Base-by-base conservation (phyloP, 2,113 vertebrate species). In the Salvelinus sp. region DNA sequence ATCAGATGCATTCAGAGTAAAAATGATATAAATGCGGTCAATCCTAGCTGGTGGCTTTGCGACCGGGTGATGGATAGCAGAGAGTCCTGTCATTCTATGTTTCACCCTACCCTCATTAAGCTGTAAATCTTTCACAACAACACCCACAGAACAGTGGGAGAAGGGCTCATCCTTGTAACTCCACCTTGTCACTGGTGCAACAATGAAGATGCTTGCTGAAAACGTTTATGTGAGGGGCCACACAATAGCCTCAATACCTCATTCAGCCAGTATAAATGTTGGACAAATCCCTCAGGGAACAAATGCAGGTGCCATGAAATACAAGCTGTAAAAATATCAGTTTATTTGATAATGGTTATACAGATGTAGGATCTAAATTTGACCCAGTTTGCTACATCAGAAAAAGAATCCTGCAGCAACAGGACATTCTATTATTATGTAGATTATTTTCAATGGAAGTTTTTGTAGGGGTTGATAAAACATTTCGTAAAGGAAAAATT, bases 41-140 rank as follows among this genome's bases (percentile, higher is more conserved):
- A 30, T 68, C 18, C 66, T 38, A 33, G 66, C 18, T 38, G 66
- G 66, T 6, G 25, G 22, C 74, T 79, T 85, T 38, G 69, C 68
- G 73, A 83, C 63, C 76, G 86, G 77, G 84, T 93, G 93, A 94
- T 92, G 93, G 93, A 94, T 91, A 82, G 84, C 75, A 74, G 78
- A 79, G 70, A 77, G 81, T 73, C 73, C 83, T 85, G 79, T 80
- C 88, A 74, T 82, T 73, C 54, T 58, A 64, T 77, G 82, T 76
- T 82, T 80, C 60, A 82, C 79, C 79, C 80, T 66, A 22, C 69
- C 82, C 85, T 93, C 91, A 92, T 90, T 90, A 91, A 89, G 91
- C 91, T 93, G 93, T 94, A 95, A 96, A 94, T 94, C 93, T 93
- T 87, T 89, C 83, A 84, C 83, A 88, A 77, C 79, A 66, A 78